These are phyloP conservation scores for Thermophis baileyi DNA, from an alignment of 2,113 vertebrate species.

Conservation along the genomic window DNA sequence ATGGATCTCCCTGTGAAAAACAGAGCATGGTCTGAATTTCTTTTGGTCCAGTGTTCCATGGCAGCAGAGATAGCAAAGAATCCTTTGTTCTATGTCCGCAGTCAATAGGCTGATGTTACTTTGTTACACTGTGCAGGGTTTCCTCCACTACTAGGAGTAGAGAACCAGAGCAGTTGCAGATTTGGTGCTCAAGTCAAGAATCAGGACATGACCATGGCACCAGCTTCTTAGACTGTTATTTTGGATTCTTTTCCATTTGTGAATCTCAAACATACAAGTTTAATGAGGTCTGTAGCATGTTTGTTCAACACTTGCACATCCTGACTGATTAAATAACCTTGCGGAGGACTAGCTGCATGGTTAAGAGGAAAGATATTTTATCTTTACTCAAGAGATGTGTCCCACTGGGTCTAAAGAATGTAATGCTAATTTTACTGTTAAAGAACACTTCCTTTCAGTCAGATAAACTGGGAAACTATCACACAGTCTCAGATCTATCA, in stretches of 20 bases:
- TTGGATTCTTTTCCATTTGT: neutral
- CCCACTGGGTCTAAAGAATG: neutral
- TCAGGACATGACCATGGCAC: neutral
- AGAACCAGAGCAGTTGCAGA: neutral
- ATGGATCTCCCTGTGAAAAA: neutral
- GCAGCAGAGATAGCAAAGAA: neutral
- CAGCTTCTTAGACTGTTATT: neutral
- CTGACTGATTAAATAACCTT: neutral
- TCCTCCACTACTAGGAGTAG: neutral
- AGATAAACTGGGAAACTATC: neutral
- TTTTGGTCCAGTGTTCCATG: neutral
- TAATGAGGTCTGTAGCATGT: neutral
- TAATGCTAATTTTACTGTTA: neutral
- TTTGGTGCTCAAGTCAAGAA: neutral
- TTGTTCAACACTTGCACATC: neutral
- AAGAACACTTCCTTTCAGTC: neutral
- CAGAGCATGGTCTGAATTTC: neutral
- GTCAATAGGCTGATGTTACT: neutral
- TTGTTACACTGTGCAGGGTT: neutral
- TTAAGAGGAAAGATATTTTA: neutral
- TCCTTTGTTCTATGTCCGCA: neutral
- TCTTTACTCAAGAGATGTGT: neutral
- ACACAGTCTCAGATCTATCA: neutral
- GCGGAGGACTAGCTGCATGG: neutral
- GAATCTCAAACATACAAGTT: neutral